A percentile compares a stretch with the other conserved stretches of the same genome.
phyloP scores from a whole-genome alignment of 1,140 invertebrate species.

The Drosophila sulfurigaster region DNA sequence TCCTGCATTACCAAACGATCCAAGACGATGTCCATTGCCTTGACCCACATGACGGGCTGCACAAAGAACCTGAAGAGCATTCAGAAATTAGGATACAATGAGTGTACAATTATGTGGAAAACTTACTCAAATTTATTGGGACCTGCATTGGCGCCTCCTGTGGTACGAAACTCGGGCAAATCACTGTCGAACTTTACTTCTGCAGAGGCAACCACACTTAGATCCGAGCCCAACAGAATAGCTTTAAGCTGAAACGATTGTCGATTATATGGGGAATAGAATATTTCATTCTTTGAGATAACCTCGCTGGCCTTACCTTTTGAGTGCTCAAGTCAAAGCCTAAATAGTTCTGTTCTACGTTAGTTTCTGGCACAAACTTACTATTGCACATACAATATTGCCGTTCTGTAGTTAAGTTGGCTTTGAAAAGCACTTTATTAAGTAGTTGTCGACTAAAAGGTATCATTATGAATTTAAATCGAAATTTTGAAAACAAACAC shows the following conservation, averaged over 20 bases:
- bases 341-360: not conserved
- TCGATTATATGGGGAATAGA: not conserved
- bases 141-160: slow-evolving; percentile 74
- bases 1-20: slow-evolving; percentile 92
- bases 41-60: slow-evolving; percentile 97
- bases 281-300: not conserved
- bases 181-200: slow-evolving; percentile 95
- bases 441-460: not conserved
- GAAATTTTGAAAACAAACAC: not conserved
- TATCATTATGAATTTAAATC: not conserved
- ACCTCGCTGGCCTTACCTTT: not conserved
- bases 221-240: slow-evolving; percentile 91
- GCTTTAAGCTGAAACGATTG: slow-evolving; percentile 93
- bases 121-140: slow-evolving; percentile 87
- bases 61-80: slow-evolving; percentile 85
- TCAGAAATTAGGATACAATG: not conserved
- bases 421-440: not conserved
- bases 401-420: not conserved
- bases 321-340: slow-evolving; percentile 12
- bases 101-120: not conserved
- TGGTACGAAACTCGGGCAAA: slow-evolving; percentile 91
- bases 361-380: not conserved
- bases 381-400: not conserved
- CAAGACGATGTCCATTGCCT: slow-evolving; percentile 96
- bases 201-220: slow-evolving; percentile 91